These are phyloP conservation scores for Anoplolepis gracilipes DNA, from an alignment of 1,140 invertebrate genomes.

Conservation along the genomic window DNA sequence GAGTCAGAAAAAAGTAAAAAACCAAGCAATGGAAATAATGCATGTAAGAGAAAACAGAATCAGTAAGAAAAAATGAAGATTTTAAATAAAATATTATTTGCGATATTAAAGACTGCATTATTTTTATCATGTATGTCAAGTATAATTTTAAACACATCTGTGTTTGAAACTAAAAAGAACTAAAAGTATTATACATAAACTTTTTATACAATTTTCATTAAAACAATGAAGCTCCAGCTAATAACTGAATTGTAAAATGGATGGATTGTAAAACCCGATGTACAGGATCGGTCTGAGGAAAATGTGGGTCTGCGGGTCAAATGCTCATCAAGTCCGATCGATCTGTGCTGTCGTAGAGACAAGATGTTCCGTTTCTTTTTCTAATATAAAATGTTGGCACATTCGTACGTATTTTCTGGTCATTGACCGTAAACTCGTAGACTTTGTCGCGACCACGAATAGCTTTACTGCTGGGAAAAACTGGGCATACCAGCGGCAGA, in stretches of 20 bases:
- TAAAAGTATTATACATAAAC: neutral
- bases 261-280: neutral
- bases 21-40: neutral
- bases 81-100: neutral
- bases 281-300: constrained; percentile 19
- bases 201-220: neutral
- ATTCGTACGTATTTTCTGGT: constrained; percentile 77
- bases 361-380: constrained; percentile 62
- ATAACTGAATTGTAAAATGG: neutral
- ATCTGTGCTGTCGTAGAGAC: constrained; percentile 43
- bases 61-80: neutral
- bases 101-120: neutral
- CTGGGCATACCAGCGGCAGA: constrained; percentile 73
- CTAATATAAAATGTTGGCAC: constrained; percentile 71
- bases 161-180: neutral
- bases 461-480: constrained; percentile 72
- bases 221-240: neutral
- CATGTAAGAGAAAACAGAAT: neutral
- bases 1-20: neutral
- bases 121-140: neutral
- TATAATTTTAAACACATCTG: neutral
- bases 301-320: constrained; percentile 82
- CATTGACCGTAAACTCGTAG: constrained; percentile 77
- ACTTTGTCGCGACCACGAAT: constrained; percentile 25
- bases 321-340: constrained; percentile 67